Evolutionary conservation across 2,888 invertebrate species (phyloP).

Genomic region (Leistus spinibarbis): DNA sequence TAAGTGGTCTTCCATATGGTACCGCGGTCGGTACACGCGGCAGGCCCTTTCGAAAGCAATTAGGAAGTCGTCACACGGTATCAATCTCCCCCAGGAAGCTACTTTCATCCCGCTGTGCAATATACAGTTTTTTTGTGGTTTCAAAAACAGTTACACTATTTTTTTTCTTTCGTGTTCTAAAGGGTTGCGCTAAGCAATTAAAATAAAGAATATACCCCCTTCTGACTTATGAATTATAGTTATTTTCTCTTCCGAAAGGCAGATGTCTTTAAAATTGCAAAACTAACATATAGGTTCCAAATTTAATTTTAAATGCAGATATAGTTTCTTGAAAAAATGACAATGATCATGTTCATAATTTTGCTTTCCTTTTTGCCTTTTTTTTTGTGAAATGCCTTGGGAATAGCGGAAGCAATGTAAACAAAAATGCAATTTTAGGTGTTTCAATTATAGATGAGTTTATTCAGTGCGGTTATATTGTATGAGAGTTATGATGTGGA

Average conservation of each 20-base stretch:
- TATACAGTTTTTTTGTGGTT: neutral
- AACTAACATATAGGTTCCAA: too few relatives aligned
- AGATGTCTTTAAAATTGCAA: neutral
- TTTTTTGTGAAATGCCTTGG: neutral
- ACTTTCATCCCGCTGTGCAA: neutral
- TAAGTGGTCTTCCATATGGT: neutral
- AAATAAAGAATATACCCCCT: neutral
- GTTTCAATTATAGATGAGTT: conserved; percentile 1
- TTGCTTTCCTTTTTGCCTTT: neutral
- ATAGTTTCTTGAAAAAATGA: too few relatives aligned
- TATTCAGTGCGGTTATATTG: neutral
- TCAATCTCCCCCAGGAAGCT: neutral
- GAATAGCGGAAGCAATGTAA: neutral
- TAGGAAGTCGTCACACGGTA: neutral
- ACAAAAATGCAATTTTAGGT: conserved; percentile 1
- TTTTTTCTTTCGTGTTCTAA: neutral
- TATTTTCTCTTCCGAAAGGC: neutral
- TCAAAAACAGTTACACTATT: neutral
- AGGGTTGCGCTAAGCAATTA: neutral
- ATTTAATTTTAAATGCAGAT: too few relatives aligned
- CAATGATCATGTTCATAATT: neutral
- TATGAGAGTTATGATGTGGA: neutral
- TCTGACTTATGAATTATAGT: neutral
- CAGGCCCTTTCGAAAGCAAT: neutral
- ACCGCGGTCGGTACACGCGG: neutral